phyloP scores from a whole-genome alignment of 2,113 vertebrate species.

The Lethenteron reissneri region DNA sequence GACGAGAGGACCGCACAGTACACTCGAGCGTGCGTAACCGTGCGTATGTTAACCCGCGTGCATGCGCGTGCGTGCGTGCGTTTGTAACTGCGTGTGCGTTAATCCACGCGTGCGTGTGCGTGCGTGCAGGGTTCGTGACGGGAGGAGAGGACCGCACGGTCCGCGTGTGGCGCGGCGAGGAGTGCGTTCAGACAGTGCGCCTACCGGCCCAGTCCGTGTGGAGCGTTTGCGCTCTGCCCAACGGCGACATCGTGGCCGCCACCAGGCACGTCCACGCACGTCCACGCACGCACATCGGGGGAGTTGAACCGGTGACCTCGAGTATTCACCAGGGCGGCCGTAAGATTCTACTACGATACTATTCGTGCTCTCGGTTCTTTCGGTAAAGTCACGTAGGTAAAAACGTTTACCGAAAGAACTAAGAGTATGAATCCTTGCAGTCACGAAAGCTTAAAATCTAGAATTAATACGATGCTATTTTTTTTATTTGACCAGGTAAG shows the following conservation, averaged over 20 bases:
- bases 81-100: too few species aligned
- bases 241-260: slow-evolving; percentile 66
- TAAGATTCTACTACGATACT: not conserved
- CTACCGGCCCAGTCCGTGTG: slow-evolving; percentile 85
- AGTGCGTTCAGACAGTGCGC: slow-evolving; percentile 68
- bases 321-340: too few species aligned
- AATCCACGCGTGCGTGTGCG: not conserved
- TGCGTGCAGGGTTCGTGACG: slow-evolving; percentile 60
- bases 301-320: not conserved
- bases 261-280: slow-evolving; percentile 40
- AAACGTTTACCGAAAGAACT: not conserved
- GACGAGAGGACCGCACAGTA: slow-evolving; percentile 65
- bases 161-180: slow-evolving; percentile 61
- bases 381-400: not conserved
- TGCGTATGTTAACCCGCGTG: too few species aligned
- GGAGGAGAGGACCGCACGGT: slow-evolving; percentile 72
- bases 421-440: not conserved
- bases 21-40: slow-evolving; percentile 33
- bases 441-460: not conserved
- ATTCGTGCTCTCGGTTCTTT: not conserved
- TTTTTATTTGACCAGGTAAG: too few species aligned
- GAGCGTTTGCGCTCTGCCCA: slow-evolving; percentile 76
- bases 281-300: too few species aligned
- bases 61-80: too few species aligned
- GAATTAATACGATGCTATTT: not conserved